A percentile compares a stretch with the other conserved stretches of the same genome.
phyloP scores from a whole-genome alignment of 1,140 invertebrate species.

The Zaprionus tsacasi region DNA sequence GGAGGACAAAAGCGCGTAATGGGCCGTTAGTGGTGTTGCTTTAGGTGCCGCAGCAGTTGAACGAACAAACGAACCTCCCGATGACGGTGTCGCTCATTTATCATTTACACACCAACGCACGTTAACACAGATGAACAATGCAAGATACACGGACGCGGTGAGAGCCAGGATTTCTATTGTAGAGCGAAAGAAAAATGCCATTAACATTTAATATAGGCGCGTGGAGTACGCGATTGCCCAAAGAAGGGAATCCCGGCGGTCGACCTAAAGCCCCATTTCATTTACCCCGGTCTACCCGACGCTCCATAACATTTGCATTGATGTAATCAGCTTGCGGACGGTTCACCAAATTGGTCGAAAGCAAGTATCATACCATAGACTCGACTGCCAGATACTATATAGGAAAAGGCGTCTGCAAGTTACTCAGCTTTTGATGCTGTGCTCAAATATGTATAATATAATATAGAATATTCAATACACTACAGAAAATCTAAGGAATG shows the following conservation, averaged over 20 bases:
- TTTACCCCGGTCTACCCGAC: slow-evolving; percentile 2
- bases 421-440: too few relatives aligned
- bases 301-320: slow-evolving; percentile 69
- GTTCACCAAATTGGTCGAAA: slow-evolving; percentile 60
- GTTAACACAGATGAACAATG: slow-evolving; percentile 66
- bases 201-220: slow-evolving; percentile 64
- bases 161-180: slow-evolving; percentile 48
- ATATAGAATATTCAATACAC: too few relatives aligned
- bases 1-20: slow-evolving; percentile 71
- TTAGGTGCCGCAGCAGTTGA: slow-evolving; percentile 60
- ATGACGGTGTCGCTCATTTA: slow-evolving; percentile 71
- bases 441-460: too few relatives aligned
- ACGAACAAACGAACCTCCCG: slow-evolving; percentile 38
- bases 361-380: neutral
- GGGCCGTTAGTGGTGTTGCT: slow-evolving; percentile 66
- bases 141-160: slow-evolving; percentile 35
- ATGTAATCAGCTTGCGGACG: slow-evolving; percentile 77
- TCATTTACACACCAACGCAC: slow-evolving; percentile 81
- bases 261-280: slow-evolving; percentile 20
- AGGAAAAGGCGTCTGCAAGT: neutral
- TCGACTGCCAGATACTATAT: slow-evolving; percentile 9
- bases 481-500: neutral
- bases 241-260: neutral
- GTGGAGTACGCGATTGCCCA: slow-evolving; percentile 25
- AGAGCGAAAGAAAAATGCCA: slow-evolving; percentile 52